Base-by-base conservation (phyloP, 2,888 invertebrate genomes). In the Pheosia gnoma region DNA sequence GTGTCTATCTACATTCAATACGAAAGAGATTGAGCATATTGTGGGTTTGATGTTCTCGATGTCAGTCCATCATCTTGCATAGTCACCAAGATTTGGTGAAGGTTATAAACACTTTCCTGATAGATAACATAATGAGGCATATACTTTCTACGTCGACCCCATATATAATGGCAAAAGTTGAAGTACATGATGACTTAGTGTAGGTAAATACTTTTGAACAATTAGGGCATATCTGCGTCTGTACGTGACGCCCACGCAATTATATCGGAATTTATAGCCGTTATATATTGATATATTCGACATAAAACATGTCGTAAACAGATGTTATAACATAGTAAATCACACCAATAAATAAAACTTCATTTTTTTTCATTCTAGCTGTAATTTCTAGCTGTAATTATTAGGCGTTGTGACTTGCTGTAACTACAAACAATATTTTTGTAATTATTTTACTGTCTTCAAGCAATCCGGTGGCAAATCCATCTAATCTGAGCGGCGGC, bases 261-360 rank as follows among this genome's bases (percentile, higher is more conserved):
- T 25, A 25, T 51, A 53, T 37, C 36, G 4, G 11, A 53, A 13
- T 53, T 53, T 53, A 53, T 53, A 11, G 53, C 53, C 53, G 37
- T 53, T 37, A 53, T 37, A 36, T 10, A 25, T 53, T 37, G 5
- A 36, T 37, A 53, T 53, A 25, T 10, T 53, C 53, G 37, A 53
- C 53, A 25, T 53, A 38, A 53, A 37, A 53, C 6, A 53, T 53
- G 11, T 37, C 53, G 53, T 53, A 9, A 51, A 51, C 8, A 25
- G 51, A 25, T 51, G 51, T 51, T 53, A 53, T 37, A 37, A 37
- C 37, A 53, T 37, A 37, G 25, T 37, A 53, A 53, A 37, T 53
- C 36, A 8, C 37, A 36, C 37, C 37, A 37, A 53, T 53, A 53
- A 13, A 37, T 53, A 37, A 53, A 51, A 51, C 11, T 3, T 9